Evolutionary conservation across 2,888 invertebrate genomes (phyloP), one percentile per base, ranked within the genome.

Genomic region (Caenorhabditis angaria): DNA sequence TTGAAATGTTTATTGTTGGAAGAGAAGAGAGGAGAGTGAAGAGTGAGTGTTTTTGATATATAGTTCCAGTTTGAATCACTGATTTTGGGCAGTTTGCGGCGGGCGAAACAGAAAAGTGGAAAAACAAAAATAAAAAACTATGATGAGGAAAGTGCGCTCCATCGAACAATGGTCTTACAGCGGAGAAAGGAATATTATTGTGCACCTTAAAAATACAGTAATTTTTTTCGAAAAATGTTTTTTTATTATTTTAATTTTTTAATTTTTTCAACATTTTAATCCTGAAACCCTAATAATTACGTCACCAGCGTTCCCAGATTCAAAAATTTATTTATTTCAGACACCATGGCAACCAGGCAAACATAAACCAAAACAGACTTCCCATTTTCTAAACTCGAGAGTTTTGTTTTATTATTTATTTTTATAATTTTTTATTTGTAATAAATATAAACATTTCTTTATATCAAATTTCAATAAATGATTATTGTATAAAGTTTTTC

Each of bases 151-250:
- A 32, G 6, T 41, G 41, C 41, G 41, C 41, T 41, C 41, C 41
- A 41, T 5, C 18, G 41, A 41, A 41, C 41, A 41, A 32, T n/a
- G 41, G 41, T 41, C 41, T 41, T 41, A 14, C 18, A 18, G 41
- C 41, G 41, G 18, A 41, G 18, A 18, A 14, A 10, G 3, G 3
- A 41, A 18, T 41, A 3, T 3, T 22, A 2, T 22, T 51, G 27
- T 55, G 55, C 55, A 28, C 24, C 55, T 55, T 55, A 55, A 55
- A 55, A 27, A 3, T 24, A 55, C 55, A 55, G 55, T 55, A 55
- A 55, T 28, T 12, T 55, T 28, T 28, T 55, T 12, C 32, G 10
- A 8, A n/a, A n/a, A n/a, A n/a, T n/a, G n/a, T n/a, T n/a, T n/a
- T n/a, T n/a, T n/a, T n/a, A n/a, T n/a, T n/a, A n/a, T n/a, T n/a